Evolutionary conservation across 2,113 vertebrate genomes (phyloP).

Genomic region (Solenodon paradoxus): DNA sequence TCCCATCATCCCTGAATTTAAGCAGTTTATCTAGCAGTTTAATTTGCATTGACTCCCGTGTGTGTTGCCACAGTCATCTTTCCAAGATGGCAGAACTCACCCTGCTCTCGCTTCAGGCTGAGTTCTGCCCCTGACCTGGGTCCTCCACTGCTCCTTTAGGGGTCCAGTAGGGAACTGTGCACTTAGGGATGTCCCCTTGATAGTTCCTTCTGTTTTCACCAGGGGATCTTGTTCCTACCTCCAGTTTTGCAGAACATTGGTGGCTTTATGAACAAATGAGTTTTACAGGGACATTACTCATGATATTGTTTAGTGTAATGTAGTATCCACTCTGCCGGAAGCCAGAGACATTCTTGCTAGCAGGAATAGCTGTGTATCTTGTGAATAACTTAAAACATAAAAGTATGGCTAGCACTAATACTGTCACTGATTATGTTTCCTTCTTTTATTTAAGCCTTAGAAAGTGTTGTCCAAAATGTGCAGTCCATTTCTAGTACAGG

Average conservation of each 20-base stretch:
- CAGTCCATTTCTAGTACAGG: background rate
- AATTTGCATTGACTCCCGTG: background rate
- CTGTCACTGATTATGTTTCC: background rate
- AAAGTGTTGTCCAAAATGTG: background rate
- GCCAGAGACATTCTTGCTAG: background rate
- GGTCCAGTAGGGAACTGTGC: background rate
- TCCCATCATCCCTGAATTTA: background rate
- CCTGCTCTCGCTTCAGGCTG: background rate
- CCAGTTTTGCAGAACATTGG: rapidly evolving
- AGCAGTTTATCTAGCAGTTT: background rate
- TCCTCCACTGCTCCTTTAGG: background rate
- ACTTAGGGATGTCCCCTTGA: too few relatives aligned
- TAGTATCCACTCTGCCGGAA: background rate
- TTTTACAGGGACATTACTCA: background rate
- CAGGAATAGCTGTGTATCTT: background rate
- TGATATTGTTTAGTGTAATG: background rate
- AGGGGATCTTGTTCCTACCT: background rate
- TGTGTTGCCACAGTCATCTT: background rate
- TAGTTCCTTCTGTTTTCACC: background rate
- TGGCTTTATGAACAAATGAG: background rate
- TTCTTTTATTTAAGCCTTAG: background rate
- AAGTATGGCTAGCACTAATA: rapidly evolving
- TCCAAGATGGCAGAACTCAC: background rate
- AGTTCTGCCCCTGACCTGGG: background rate
- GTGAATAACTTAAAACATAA: background rate